A percentile compares a stretch with the other conserved stretches of the same genome.
These are phyloP conservation scores for Enteromius mattozi DNA, from an alignment of 2,797 vertebrate species.

Conservation along the genomic window DNA sequence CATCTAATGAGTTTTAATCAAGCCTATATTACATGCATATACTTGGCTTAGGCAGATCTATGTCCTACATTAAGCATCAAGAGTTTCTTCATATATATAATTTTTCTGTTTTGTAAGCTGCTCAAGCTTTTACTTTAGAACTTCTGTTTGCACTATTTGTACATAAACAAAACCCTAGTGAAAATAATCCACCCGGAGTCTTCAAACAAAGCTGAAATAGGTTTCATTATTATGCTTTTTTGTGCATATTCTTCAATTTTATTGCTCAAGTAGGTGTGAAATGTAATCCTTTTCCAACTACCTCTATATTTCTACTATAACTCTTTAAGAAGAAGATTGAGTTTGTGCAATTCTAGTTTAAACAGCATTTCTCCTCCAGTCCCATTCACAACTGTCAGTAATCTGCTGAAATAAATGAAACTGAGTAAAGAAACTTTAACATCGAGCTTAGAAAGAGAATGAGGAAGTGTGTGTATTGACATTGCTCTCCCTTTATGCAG, in stretches of 20 bases:
- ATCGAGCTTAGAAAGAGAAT: neutral
- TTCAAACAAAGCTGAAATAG: neutral
- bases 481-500: constrained; percentile 14
- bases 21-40: neutral
- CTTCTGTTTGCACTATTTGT: neutral
- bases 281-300: neutral
- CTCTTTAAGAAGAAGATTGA: neutral
- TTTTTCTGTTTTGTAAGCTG: neutral
- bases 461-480: constrained; percentile 37
- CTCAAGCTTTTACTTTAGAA: constrained; percentile 2
- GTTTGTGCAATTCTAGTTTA: constrained; percentile 16
- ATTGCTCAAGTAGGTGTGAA: neutral
- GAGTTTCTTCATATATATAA: neutral
- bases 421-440: neutral
- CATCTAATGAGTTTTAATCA: neutral
- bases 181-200: constrained; percentile 25
- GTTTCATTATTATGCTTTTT: neutral
- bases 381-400: neutral
- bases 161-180: constrained; percentile 40
- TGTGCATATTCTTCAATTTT: neutral
- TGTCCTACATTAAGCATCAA: neutral
- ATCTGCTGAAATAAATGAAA: neutral
- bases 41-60: neutral
- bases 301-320: neutral
- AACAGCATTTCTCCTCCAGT: neutral